Base-by-base conservation (phyloP, 2,113 vertebrate genomes). In the Hippopotamus amphibius region DNA sequence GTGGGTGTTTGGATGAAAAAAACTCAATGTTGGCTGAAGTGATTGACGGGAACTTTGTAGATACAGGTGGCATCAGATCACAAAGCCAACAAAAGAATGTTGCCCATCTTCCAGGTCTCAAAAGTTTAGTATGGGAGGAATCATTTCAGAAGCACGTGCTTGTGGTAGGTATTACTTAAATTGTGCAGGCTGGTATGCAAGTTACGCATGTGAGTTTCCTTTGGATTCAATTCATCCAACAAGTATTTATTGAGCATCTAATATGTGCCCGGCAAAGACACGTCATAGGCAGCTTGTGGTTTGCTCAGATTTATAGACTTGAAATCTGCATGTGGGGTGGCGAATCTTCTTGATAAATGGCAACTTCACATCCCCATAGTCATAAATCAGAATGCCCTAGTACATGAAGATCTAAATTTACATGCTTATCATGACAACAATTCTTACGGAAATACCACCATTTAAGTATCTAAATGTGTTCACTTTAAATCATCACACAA, bases 221-320 rank as follows among this genome's bases (percentile, higher is more conserved):
- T 76, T 46, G 53, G 43, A 66, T 86, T 82, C 66, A 86, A 72
- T 82, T 86, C 33, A 81, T 19, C 87, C 66, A 85, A 66, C 65
- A 80, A 84, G 33, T 77, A 91, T 87, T 89, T 87, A 74, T 6
- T 66, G 43, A 95, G 46, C 41, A 93, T 65, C 59, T 94, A 80
- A 37, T 16, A 63, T 17, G 16, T 50, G 33, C 3, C 37, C 74
- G 57, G 26, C 66, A 86, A 96, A n/a, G 48, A 90, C 55, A 86
- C 8, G n/a, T 71, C 26, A 37, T 6, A 90, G 37, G 61, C 24
- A 74, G n/a, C 63, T 59, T 59, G 22, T 46, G 11, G 46, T 48
- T 92, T 83, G 7, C 48, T 87, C 84, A 94, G 55, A 92, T 63
- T 28, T 66, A 3, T 21, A 66, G 5, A 72, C 33, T 33, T 95